Base-by-base conservation (phyloP, 1,140 invertebrate species). In the Drosophila eugracilis region DNA sequence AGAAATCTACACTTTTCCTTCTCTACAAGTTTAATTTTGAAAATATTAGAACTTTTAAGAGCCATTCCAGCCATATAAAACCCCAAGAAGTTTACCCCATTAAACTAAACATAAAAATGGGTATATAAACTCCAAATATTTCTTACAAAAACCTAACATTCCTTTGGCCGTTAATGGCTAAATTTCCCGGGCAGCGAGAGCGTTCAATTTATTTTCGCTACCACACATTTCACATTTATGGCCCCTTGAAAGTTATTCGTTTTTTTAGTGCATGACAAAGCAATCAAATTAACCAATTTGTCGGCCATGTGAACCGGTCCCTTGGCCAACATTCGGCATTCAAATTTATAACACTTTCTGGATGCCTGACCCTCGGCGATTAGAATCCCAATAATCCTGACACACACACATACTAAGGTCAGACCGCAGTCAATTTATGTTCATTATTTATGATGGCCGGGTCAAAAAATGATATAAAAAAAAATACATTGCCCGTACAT, bases 241-340 rank as follows among this genome's bases (percentile, higher is more conserved):
- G 21, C 17, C 14, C 24, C 14, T 63, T n/a, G 17, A 17, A 59
- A 59, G 24, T 32, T 60, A 19, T 62, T 14, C 15, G 9, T 32
- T 67, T 67, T 42, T 66, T 53, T 42, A 22, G 17, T 4, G 44
- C 69, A 42, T 59, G 69, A 47, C 52, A 63, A 36, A 62, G 65
- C 66, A 77, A 77, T 77, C 75, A 77, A 77, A 77, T 77, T 77
- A 77, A 58, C 65, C 67, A 71, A 77, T 69, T 67, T 42, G 32
- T 49, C 32, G 15, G 49, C 34, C 28, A 53, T 42, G 53, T 71
- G 26, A 41, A 30, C 34, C 67, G 42, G 60, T 53, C 65, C 37
- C 65, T 44, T 30, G 62, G 22, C 65, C 63, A 32, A 52, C 45
- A 70, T 70, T 71, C 26, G 54, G 69, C 30, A 72, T 50, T 60